A percentile compares a stretch with the other conserved stretches of the same genome.
phyloP scores from a whole-genome alignment of 1,140 invertebrate species.

The Protaetia brevitarsis region DNA sequence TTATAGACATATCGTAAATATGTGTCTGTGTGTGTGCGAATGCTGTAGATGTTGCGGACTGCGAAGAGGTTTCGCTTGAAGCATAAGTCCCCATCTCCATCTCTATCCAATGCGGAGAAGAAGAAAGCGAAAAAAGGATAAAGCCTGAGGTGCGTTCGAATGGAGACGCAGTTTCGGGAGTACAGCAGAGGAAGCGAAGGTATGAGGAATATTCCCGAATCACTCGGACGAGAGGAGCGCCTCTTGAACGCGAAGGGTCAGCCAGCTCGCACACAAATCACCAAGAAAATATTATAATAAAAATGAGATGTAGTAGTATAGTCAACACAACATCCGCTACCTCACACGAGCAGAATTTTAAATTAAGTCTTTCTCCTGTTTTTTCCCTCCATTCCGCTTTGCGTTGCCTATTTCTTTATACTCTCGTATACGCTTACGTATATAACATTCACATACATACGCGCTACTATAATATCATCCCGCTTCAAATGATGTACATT shows the following conservation, averaged over 20 bases:
- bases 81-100: slow-evolving; percentile 38
- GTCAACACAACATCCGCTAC: slow-evolving; percentile 37
- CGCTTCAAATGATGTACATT: slow-evolving; percentile 7
- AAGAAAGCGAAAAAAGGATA: slow-evolving; percentile 37
- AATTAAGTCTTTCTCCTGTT: slow-evolving; percentile 15
- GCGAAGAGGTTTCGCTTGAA: slow-evolving; percentile 37
- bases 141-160: slow-evolving; percentile 26
- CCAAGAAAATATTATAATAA: slow-evolving; percentile 47
- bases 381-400: background rate
- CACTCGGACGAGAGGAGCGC: slow-evolving; percentile 36
- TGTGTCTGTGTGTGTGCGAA: background rate
- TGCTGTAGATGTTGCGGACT: background rate
- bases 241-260: slow-evolving; percentile 33
- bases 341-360: slow-evolving; percentile 18
- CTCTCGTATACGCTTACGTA: background rate
- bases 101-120: slow-evolving; percentile 28
- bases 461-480: background rate
- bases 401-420: slow-evolving; percentile 3
- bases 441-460: background rate
- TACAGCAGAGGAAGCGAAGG: slow-evolving; percentile 36
- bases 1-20: background rate
- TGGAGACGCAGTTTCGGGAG: background rate
- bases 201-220: slow-evolving; percentile 46
- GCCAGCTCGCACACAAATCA: slow-evolving; percentile 43
- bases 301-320: slow-evolving; percentile 37